Evolutionary conservation across 2,888 invertebrate genomes (phyloP).

Genomic region (Epiblema foenella): DNA sequence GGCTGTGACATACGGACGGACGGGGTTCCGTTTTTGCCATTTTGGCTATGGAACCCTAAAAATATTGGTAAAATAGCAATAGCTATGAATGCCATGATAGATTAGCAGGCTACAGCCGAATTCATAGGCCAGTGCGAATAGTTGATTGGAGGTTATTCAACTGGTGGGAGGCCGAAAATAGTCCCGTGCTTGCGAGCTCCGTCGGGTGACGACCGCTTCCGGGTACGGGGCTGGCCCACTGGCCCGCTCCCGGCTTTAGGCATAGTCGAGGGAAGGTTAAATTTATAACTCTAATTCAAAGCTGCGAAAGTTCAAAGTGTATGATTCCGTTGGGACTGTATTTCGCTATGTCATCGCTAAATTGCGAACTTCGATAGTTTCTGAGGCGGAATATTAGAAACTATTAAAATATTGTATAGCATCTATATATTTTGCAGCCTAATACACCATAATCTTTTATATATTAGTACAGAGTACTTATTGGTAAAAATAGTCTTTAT

Average conservation of each 20-base stretch:
- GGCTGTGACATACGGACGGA: no score
- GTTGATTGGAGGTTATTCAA: constrained; percentile 85
- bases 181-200: constrained; percentile 63
- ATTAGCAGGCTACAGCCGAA: constrained; percentile 53
- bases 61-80: not conserved
- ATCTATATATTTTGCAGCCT: no score
- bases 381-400: no score
- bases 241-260: constrained; percentile 50
- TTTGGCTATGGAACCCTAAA: no score
- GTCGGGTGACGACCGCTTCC: constrained; percentile 66
- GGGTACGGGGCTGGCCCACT: constrained; percentile 64
- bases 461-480: no score
- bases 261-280: not conserved
- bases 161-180: constrained; percentile 80
- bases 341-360: not conserved
- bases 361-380: no score
- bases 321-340: not conserved
- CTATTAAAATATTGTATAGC: no score
- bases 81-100: constrained; percentile 26
- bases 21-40: no score
- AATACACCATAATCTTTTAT: no score
- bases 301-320: not conserved
- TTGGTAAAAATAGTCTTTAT: no score
- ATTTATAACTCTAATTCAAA: not conserved
- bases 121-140: constrained; percentile 80